Evolutionary conservation across 2,888 invertebrate genomes (phyloP).

Genomic region (Phoenoteleia sp.): DNA sequence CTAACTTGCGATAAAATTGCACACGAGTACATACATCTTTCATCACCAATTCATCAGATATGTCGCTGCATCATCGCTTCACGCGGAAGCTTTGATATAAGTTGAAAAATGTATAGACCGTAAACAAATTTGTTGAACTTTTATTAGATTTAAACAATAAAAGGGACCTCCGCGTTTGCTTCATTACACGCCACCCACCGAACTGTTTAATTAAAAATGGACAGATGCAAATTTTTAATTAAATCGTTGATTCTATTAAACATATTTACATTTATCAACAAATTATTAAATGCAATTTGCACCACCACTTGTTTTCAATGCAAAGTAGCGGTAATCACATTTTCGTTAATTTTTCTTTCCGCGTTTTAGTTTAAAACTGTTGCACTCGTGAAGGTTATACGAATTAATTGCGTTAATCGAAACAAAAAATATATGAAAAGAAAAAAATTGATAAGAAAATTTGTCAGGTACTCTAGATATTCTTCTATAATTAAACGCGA

Average conservation of each 20-base stretch:
- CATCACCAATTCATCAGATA: conserved; percentile 11
- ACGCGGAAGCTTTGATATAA: not conserved
- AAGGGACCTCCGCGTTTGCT: not conserved
- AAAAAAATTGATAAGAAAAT: conserved; percentile 28
- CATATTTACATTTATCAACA: conserved; percentile 8
- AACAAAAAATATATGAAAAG: not conserved
- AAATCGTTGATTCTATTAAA: not conserved
- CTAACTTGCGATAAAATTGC: not conserved
- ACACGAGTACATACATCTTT: conserved; percentile 4
- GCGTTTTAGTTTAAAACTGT: conserved; percentile 3
- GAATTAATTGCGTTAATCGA: conserved; percentile 11
- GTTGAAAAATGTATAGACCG: not conserved
- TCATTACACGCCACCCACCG: not conserved
- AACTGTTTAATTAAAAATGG: conserved; percentile 1
- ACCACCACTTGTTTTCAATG: not conserved
- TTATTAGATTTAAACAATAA: not conserved
- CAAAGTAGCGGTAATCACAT: conserved; percentile 26
- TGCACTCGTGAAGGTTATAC: not conserved
- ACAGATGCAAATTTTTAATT: conserved; percentile 15
- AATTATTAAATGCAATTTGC: conserved; percentile 22
- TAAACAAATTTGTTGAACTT: not conserved
- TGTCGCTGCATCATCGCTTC: conserved; percentile 13
- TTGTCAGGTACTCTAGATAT: not conserved
- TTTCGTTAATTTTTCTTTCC: no score
- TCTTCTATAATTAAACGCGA: conserved; percentile 11